Conservation (phyloP, 2,797 vertebrate genomes). For the Thalassophryne amazonica region DNA sequence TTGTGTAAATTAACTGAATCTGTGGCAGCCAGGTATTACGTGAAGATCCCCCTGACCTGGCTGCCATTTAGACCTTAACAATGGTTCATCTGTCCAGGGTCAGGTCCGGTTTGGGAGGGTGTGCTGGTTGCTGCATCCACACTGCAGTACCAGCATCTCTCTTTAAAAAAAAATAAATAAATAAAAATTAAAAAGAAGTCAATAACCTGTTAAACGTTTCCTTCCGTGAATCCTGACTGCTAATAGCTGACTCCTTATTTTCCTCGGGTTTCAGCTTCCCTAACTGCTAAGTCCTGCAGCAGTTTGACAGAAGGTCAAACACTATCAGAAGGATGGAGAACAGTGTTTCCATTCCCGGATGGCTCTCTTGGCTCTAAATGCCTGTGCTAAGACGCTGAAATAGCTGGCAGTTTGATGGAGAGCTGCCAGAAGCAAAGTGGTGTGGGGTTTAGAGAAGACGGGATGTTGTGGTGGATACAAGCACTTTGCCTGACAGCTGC, state of each 20-base stretch:
- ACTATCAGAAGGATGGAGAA: constrained; percentile 21
- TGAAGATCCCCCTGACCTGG: no score
- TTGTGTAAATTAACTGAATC: no score
- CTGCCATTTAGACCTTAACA: no score
- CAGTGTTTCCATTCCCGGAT: constrained; percentile 12
- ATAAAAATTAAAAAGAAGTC: no score
- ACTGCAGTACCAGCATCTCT: no score
- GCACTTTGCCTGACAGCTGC: constrained; percentile 9
- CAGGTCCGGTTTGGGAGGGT: no score
- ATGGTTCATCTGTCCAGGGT: no score
- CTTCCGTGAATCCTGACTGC: not conserved
- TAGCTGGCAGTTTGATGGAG: constrained; percentile 35
- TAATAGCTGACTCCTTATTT: not conserved
- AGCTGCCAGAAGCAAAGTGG: constrained; percentile 16
- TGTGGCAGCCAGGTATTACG: no score
- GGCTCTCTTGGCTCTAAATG: constrained; percentile 25
- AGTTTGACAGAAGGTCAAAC: constrained; percentile 33
- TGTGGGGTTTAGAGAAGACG: constrained; percentile 10
- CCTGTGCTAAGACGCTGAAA: constrained; percentile 22
- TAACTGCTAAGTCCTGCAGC: not conserved
- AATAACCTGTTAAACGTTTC: no score
- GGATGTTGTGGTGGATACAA: constrained; percentile 5
- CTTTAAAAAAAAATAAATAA: no score
- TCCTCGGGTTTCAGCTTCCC: not conserved
- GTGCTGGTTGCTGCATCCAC: no score